phyloP scores from a whole-genome alignment of 1,140 invertebrate species.

The Drosophila miranda region DNA sequence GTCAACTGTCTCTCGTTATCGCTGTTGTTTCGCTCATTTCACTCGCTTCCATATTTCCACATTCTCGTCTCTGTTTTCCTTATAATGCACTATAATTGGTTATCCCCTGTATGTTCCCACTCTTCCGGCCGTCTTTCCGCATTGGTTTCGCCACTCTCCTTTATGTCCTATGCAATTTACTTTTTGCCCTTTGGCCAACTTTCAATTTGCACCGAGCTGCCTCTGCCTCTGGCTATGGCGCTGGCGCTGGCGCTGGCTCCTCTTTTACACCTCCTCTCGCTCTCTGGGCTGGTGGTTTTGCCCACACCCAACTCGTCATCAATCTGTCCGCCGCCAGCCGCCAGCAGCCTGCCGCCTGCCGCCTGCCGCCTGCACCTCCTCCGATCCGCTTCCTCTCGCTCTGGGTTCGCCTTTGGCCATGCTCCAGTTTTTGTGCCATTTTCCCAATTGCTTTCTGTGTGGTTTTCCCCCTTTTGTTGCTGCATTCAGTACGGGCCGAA shows the following conservation, averaged over 20 bases:
- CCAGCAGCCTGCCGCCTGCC: not conserved
- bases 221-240: too few species aligned
- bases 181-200: constrained; percentile 44
- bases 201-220: constrained; percentile 2
- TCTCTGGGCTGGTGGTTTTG: too few species aligned
- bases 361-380: not conserved
- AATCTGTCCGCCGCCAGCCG: constrained; percentile 12
- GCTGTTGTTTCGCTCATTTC: too few species aligned
- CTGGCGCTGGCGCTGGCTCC: not conserved
- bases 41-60: not conserved
- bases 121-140: not conserved
- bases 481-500: constrained; percentile 25
- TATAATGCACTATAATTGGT: too few species aligned
- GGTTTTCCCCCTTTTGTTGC: constrained; percentile 20
- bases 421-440: constrained; percentile 62
- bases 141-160: not conserved
- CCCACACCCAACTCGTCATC: constrained; percentile 20
- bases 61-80: not conserved
- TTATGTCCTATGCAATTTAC: constrained; percentile 49
- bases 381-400: not conserved
- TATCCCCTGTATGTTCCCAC: not conserved
- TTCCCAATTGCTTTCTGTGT: constrained; percentile 67
- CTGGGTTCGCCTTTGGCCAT: constrained; percentile 57
- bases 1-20: not conserved
- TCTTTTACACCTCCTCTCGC: not conserved